These are phyloP conservation scores for Salarias fasciatus DNA, from an alignment of 2,797 vertebrate genomes.

Conservation along the genomic window DNA sequence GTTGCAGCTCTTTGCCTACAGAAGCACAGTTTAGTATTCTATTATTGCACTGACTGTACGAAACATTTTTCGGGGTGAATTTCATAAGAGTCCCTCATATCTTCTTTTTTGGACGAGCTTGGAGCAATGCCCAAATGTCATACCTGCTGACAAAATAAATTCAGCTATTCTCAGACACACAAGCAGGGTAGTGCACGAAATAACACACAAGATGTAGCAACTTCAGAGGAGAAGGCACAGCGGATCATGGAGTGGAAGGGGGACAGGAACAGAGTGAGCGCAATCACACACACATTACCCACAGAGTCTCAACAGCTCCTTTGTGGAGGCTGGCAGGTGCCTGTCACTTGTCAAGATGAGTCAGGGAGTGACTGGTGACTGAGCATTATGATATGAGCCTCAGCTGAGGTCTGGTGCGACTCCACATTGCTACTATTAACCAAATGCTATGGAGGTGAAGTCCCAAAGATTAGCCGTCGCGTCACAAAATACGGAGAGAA, in stretches of 20 bases:
- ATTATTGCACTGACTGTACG: background rate
- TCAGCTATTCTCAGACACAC: too few relatives aligned
- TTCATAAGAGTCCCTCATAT: too few relatives aligned
- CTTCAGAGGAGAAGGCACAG: constrained; percentile 19
- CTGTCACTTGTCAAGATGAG: constrained; percentile 69
- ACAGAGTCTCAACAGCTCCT: constrained; percentile 53
- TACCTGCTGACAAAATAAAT: too few relatives aligned
- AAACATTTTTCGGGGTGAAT: too few relatives aligned
- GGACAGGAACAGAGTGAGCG: constrained; percentile 46
- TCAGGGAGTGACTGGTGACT: constrained; percentile 49
- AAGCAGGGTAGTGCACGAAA: background rate
- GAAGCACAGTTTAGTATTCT: background rate
- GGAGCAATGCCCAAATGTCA: too few relatives aligned
- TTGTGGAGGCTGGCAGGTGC: constrained; percentile 69
- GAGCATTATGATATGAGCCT: constrained; percentile 24
- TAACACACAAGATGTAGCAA: constrained; percentile 24
- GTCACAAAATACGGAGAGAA: constrained; percentile 57
- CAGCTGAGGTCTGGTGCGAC: constrained; percentile 38
- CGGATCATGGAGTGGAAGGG: constrained; percentile 30
- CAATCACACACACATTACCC: constrained; percentile 43
- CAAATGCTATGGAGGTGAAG: constrained; percentile 60
- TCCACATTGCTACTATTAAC: constrained; percentile 50
- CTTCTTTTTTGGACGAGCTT: too few relatives aligned
- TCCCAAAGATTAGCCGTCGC: constrained; percentile 54
- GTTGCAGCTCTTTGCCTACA: background rate